Evolutionary conservation across 2,797 vertebrate genomes (phyloP).

Genomic region (Coilia nasus): DNA sequence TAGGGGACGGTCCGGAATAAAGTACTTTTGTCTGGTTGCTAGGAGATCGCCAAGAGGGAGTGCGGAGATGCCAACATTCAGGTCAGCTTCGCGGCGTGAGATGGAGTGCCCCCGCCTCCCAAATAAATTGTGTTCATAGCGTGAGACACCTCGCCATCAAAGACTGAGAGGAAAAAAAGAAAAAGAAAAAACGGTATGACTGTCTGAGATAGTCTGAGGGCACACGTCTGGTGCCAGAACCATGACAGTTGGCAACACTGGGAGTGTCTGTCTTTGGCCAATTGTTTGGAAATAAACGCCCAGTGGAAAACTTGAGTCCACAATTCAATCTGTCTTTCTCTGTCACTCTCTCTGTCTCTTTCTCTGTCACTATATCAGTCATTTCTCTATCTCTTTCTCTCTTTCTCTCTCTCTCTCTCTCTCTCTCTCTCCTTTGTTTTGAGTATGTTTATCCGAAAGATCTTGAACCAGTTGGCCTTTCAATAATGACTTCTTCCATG

Average conservation of each 20-base stretch:
- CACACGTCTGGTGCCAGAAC: neutral
- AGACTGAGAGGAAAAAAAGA: neutral
- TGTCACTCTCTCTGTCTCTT: neutral
- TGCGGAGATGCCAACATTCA: neutral
- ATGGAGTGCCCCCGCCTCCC: neutral
- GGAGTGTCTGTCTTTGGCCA: neutral
- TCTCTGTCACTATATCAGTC: too few species aligned
- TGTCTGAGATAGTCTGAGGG: neutral
- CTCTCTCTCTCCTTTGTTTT: neutral
- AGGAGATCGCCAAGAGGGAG: constrained; percentile 6
- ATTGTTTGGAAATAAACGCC: neutral
- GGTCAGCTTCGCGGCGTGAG: neutral
- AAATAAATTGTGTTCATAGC: constrained; percentile 14
- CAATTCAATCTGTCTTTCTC: neutral
- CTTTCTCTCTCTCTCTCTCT: neutral
- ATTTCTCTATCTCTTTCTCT: too few species aligned
- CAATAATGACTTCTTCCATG: neutral
- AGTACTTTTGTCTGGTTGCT: neutral
- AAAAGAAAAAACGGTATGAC: neutral
- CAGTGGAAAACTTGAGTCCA: neutral
- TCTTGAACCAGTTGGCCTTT: neutral
- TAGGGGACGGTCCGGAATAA: neutral
- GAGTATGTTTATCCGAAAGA: neutral
- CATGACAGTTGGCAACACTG: constrained; percentile 1
- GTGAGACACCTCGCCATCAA: neutral